phyloP scores from a whole-genome alignment of 2,888 invertebrate species.

The Matsumyia berberina region DNA sequence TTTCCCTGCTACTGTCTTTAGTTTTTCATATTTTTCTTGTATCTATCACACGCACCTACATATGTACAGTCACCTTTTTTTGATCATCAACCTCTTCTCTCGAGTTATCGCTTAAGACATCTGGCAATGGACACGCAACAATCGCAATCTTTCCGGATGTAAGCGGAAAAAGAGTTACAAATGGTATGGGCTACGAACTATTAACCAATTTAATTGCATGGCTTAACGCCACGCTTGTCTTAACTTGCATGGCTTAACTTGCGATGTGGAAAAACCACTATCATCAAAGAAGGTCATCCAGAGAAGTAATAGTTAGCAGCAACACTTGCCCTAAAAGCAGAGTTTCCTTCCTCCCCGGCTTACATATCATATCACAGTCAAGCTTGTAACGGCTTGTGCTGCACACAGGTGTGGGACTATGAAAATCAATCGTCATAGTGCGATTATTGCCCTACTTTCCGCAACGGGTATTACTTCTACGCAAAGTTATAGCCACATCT shows the following conservation, averaged over 20 bases:
- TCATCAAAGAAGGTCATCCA: constrained; percentile 20
- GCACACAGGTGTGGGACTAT: constrained; percentile 37
- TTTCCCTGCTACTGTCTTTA: too few relatives aligned
- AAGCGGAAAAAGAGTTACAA: neutral
- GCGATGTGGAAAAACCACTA: neutral
- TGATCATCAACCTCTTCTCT: too few relatives aligned
- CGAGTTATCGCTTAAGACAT: too few relatives aligned
- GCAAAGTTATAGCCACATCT: constrained; percentile 34
- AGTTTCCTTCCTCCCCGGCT: neutral
- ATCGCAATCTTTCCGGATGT: too few relatives aligned
- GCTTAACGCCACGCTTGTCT: neutral
- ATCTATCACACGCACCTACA: too few relatives aligned
- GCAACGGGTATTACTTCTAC: constrained; percentile 46
- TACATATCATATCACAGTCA: neutral
- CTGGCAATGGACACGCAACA: too few relatives aligned
- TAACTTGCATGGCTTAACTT: neutral
- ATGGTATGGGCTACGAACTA: neutral
- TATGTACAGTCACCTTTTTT: too few relatives aligned
- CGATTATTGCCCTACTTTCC: constrained; percentile 63
- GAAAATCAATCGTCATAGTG: constrained; percentile 32
- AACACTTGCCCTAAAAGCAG: neutral
- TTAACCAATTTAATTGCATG: neutral
- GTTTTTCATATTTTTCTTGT: too few relatives aligned
- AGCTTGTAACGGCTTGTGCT: neutral
- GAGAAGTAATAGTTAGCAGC: neutral